Percentiles rank a stretch among this genome's conserved stretches.
Evolutionary conservation across 1,140 invertebrate genomes (phyloP).

Genomic region (Platorchestia sp.): DNA sequence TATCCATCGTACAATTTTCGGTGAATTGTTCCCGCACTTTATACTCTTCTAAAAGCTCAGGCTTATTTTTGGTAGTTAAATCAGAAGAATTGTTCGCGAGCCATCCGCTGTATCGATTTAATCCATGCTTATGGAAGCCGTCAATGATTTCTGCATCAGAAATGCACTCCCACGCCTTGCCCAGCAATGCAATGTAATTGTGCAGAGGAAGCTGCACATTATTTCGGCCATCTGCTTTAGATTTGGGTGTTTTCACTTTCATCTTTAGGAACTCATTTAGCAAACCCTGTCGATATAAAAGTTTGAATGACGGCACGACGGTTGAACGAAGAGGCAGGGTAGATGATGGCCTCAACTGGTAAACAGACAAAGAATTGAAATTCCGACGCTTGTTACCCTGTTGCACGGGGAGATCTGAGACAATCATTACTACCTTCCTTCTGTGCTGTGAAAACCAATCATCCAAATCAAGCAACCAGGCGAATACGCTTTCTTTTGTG

Average conservation of each 20-base stretch:
- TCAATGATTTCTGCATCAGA: constrained; percentile 60
- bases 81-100: constrained; percentile 58
- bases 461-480: constrained; percentile 66
- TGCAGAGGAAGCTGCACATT: constrained; percentile 27
- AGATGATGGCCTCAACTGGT: constrained; percentile 37
- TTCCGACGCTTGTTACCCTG: constrained; percentile 59
- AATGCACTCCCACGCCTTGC: constrained; percentile 64
- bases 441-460: constrained; percentile 67
- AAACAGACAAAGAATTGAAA: constrained; percentile 35
- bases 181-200: constrained; percentile 48
- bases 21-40: constrained; percentile 52
- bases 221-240: background rate
- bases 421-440: constrained; percentile 63
- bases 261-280: constrained; percentile 48
- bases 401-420: constrained; percentile 61
- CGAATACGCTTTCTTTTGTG: constrained; percentile 64
- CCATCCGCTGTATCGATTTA: constrained; percentile 63
- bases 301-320: constrained; percentile 60
- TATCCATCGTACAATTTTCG: constrained; percentile 63
- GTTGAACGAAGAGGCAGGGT: constrained; percentile 59
- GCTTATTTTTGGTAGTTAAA: constrained; percentile 57
- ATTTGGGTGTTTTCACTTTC: background rate
- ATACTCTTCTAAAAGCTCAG: constrained; percentile 58
- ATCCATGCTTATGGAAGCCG: constrained; percentile 62
- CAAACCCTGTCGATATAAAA: constrained; percentile 60